Base-by-base conservation (phyloP, 2,888 invertebrate species). In the Rambutsinella grinnellia region DNA sequence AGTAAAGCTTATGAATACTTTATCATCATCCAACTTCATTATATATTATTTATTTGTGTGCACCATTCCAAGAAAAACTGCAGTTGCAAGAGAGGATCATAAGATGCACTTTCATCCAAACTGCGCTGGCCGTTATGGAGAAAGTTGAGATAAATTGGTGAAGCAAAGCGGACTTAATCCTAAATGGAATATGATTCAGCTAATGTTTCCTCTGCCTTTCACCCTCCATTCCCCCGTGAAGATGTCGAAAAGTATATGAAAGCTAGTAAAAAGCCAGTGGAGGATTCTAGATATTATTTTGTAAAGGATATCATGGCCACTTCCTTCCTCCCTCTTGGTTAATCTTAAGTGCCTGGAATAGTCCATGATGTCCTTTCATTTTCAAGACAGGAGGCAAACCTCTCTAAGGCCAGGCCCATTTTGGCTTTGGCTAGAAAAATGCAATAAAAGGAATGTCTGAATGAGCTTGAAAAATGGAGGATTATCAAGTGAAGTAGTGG, bases 401-500 rank as follows among this genome's bases (percentile, higher is more conserved):
- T 65, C 54, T 44, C 65, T 51, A 6, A 51, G n/a, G 5, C n/a
- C 54, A 44, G 23, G 54, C 51, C 5, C 27, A 56, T 10, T 21
- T 5, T 46, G 54, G 26, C 44, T 70, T 54, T 23, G 27, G n/a
- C 53, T 26, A 17, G 28, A 63, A 21, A 71, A 63, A 71, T 54
- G 65, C 65, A 72, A 72, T 65, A 51, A n/a, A 57, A 36, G 66
- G 53, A 53, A 72, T 66, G 66, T 74, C 67, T 60, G 54, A 46
- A 74, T 44, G 61, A 67, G 67, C 60, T 67, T 74, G 66, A 74
- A 67, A 61, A 74, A 74, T 74, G 60, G 61, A 54, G 66, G 74
- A 74, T 66, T 74, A 74, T 61, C 66, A 74, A 74, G 54, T 66
- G 66, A 66, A 66, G 66, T 65, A 49, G 74, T n/a, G n/a, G n/a